Evolutionary conservation across 1,140 invertebrate species (phyloP).

Genomic region (Planococcus citri): DNA sequence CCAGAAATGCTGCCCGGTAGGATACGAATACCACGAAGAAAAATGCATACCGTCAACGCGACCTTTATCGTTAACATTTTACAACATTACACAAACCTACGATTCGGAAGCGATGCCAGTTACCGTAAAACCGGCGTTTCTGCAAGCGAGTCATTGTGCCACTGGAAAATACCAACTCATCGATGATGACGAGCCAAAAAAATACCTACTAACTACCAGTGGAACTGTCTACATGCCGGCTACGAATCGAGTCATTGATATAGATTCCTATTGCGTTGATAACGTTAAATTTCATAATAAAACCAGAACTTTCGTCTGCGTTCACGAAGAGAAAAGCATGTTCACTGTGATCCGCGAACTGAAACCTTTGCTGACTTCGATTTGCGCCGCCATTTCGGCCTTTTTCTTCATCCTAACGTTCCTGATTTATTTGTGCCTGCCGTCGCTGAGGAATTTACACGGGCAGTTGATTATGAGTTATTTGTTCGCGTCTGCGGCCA

Average conservation of each 20-base stretch:
- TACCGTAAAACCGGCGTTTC: background rate
- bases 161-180: background rate
- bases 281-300: background rate
- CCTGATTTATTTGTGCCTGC: background rate
- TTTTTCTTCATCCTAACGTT: constrained; percentile 1
- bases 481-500: background rate
- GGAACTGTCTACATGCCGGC: background rate
- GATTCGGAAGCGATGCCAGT: background rate
- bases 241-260: background rate
- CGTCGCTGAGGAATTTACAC: background rate
- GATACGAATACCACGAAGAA: background rate
- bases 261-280: background rate
- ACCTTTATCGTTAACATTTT: background rate
- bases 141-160: background rate
- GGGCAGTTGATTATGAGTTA: background rate
- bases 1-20: background rate
- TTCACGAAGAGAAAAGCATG: background rate
- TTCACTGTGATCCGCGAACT: background rate
- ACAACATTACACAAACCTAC: background rate
- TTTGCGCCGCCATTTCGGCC: background rate
- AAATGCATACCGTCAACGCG: background rate
- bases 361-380: background rate
- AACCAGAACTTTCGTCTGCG: background rate
- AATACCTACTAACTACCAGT: background rate
- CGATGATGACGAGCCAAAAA: background rate